Evolutionary conservation across 2,113 vertebrate genomes (phyloP), one percentile per base, ranked within the genome.

Genomic region (Rynchops niger): DNA sequence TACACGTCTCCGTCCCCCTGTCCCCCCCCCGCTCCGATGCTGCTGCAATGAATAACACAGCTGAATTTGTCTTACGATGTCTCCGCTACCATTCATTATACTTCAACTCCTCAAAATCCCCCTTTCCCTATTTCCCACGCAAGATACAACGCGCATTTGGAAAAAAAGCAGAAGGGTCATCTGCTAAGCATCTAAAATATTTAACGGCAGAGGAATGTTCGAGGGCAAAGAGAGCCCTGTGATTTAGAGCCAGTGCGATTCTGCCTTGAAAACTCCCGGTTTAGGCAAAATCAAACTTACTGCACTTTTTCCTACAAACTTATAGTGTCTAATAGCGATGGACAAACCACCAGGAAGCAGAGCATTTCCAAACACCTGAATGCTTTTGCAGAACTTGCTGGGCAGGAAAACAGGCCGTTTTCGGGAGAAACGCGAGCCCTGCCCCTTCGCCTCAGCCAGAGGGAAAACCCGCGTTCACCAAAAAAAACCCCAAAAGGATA

Each of bases 301-400:
- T 11, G 42, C 4, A 7, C 53, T 77, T 52, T 56, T 69, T 13
- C 56, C 45, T 43, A 9, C n/a, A 42, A 0, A 1, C 12, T 3
- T 4, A 17, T 3, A 2, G 15, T 1, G 32, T 21, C 67, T 4
- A 18, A 8, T 0, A 0, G 8, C 0, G 84, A 5, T 3, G 74
- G 89, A 36, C 52, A 26, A 12, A 4, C 36, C 43, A 6, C 2
- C 5, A 15, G 61, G 63, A 36, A 42, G 4, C 21, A 15, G 67
- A 38, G 58, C 45, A 1, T 7, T 12, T 53, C 58, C 70, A 11
- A 27, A 16, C 70, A 47, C 74, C 82, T 10, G 43, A 13, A 2
- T 2, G 53, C 72, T 13, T 16, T 15, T 26, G 74, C n/a, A 50
- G 38, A 2, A 11, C 38, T 3, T 3, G 0, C 32, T 1, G 50